Percentiles rank a stretch among this genome's conserved stretches.
phyloP scores from a whole-genome alignment of 2,888 invertebrate species.

The Cataglyphis rosenhaueri region DNA sequence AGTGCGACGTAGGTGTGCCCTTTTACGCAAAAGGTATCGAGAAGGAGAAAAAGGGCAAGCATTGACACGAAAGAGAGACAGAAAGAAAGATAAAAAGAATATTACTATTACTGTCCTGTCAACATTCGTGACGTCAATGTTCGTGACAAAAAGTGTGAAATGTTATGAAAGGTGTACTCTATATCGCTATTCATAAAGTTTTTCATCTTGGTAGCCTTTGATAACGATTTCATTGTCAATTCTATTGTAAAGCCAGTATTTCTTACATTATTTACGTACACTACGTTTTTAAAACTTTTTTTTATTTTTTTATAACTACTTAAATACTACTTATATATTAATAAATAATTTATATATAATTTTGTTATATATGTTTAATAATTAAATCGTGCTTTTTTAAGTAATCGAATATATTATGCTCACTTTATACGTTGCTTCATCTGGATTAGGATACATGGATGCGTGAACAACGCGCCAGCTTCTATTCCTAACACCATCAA shows the following conservation, averaged over 20 bases:
- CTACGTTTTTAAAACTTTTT: background rate
- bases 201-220: background rate
- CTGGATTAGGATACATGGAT: constrained; percentile 94
- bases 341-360: background rate
- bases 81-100: background rate
- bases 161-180: background rate
- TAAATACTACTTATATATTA: background rate
- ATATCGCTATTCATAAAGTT: background rate
- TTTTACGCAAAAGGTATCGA: background rate
- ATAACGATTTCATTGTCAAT: background rate
- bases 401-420: constrained; percentile 6
- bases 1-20: background rate
- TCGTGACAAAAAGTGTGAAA: background rate
- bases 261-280: background rate
- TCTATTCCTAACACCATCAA: constrained; percentile 91
- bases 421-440: constrained; percentile 87
- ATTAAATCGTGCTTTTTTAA: background rate
- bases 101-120: background rate
- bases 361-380: background rate
- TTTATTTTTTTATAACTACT: background rate
- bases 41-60: background rate
- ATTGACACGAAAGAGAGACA: background rate
- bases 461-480: constrained; percentile 94
- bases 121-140: background rate
- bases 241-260: background rate